These are phyloP conservation scores for Holothuria glaberrima DNA, from an alignment of 35 echinoderm and acorn worm genomes.

Conservation along the genomic window DNA sequence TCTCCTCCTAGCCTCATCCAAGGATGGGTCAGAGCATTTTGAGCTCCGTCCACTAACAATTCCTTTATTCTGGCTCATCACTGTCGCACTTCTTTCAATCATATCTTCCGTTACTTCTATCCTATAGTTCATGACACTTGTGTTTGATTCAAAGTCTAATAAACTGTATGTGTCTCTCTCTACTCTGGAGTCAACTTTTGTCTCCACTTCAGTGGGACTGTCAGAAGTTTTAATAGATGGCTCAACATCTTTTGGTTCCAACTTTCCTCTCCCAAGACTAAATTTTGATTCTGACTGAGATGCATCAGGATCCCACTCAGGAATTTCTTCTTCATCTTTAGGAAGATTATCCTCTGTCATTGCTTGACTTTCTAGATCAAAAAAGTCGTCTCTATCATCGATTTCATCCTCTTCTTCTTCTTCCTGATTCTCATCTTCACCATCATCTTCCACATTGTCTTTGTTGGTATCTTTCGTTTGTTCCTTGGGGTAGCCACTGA, in stretches of 20 bases:
- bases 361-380: neutral
- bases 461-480: neutral
- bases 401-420: conserved; percentile 46
- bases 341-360: neutral
- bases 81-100: conserved; percentile 89
- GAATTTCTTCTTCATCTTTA: conserved; percentile 38
- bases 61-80: conserved; percentile 85
- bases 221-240: conserved; percentile 4
- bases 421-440: conserved; percentile 2
- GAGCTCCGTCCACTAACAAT: conserved; percentile 79
- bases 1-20: conserved; percentile 84
- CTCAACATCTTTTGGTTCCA: neutral
- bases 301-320: conserved; percentile 60
- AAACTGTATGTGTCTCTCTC: conserved; percentile 46
- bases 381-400: conserved; percentile 39
- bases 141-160: conserved; percentile 77
- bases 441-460: conserved; percentile 38
- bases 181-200: neutral
- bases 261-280: neutral
- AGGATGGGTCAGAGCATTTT: conserved; percentile 59
- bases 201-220: conserved; percentile 44
- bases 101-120: conserved; percentile 88
- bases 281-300: conserved; percentile 45
- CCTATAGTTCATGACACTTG: conserved; percentile 64
- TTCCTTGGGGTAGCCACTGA: neutral